Base-by-base conservation (phyloP, 2,888 invertebrate species). In the Thera britannica region DNA sequence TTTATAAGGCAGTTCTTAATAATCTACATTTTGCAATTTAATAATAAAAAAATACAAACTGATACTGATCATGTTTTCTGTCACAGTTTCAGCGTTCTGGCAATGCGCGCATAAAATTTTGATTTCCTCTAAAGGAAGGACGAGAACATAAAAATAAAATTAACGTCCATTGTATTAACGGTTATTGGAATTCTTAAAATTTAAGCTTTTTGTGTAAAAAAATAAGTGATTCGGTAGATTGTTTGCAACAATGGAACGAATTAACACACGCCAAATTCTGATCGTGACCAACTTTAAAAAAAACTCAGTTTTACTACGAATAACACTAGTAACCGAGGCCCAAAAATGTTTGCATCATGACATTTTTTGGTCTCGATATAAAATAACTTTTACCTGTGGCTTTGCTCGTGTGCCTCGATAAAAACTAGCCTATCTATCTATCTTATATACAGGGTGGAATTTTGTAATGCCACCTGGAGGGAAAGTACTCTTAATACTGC, bases 141-240 rank as follows among this genome's bases (percentile, higher is more conserved):
- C 34, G 58, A 62, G 52, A 41, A 51, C 44, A 44, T 55, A 55
- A 55, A 55, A 55, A 4, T 36, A 62, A 46, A 49, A 49, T 59
- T 38, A 49, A 59, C n/a, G n/a, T 35, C 34, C 23, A 34, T 9
- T 57, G 57, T 23, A 38, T 34, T 52, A 52, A 52, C 52, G 52
- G 52, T 52, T 52, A 52, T 52, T 52, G 52, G 52, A 52, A 52
- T 52, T 34, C 52, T 52, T 52, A 52, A 52, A 34, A 34, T 34
- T 6, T 34, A 52, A 52, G 34, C 52, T 52, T 52, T 52, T 52
- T 52, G 52, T 52, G 34, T 52, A 34, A 34, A 9, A 8, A 52
- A 34, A 34, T 52, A 52, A 9, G 6, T 46, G 34, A 34, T 52
- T 52, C 23, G 34, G 34, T 52, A 34, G 52, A 8, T 34, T 8